Evolutionary conservation across 2,888 invertebrate genomes (phyloP), one percentile per base, ranked within the genome.

Genomic region (Autographa pulchrina): DNA sequence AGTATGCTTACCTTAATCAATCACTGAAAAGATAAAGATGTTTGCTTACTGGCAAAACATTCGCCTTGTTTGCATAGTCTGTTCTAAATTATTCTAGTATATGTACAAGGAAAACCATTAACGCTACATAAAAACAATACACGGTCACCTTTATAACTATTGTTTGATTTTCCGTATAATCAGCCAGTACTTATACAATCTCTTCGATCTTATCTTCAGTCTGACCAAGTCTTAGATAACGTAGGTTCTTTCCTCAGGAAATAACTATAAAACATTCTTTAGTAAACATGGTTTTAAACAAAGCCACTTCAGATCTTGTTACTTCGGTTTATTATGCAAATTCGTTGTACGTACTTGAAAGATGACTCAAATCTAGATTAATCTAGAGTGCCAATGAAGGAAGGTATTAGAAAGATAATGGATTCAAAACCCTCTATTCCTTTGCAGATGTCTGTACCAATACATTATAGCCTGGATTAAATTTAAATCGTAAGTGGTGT

Each of bases 391-490:
- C 7, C 18, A 35, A 25, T 9, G 65, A 52, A 60, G 62, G n/a
- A 68, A 48, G 41, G 35, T 59, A 65, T 48, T 65, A 76, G 68
- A 65, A 64, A 69, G 16, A 59, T 77, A 65, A 14, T 77, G 63
- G 25, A 8, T 81, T 72, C 38, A 78, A 61, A 61, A 20, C 66
- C 25, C 31, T 78, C 41, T 80, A 67, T 78, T 78, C 72, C 7
- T 58, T 81, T 84, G 31, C 84, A 84, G 78, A 69, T 81, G 72
- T 66, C 67, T 71, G 70, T 78, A 62, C 68, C 74, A 66, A 78
- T 75, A 76, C 68, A 70, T 60, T 73, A 67, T 64, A 66, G 59
- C 62, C 75, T 75, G 78, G 70, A 77, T 58, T 75, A 63, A 80
- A 75, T 8, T 20, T 62, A 35, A 63, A 76, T 67, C 54, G 69